These are phyloP conservation scores for Verasper variegatus DNA, from an alignment of 2,113 vertebrate genomes.

Conservation along the genomic window DNA sequence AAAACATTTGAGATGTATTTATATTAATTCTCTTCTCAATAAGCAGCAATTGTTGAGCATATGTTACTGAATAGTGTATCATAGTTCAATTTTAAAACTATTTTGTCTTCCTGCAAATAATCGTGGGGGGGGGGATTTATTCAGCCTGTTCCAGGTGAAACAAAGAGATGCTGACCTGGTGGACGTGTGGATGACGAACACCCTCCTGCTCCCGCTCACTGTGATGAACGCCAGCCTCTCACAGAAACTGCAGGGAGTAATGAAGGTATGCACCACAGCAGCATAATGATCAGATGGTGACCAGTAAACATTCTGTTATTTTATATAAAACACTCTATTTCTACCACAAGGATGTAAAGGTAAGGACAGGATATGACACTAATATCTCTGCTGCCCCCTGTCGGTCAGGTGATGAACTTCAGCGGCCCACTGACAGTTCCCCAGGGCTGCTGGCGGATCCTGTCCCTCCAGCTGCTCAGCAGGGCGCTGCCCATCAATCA, in stretches of 20 bases:
- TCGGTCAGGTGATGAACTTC: slow-evolving; percentile 89
- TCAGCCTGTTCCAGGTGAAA: slow-evolving; percentile 85
- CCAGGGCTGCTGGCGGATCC: slow-evolving; percentile 91
- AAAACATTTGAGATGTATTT: neutral
- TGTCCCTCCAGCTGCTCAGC: slow-evolving; percentile 88
- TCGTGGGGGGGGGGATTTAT: no score
- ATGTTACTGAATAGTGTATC: neutral
- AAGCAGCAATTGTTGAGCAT: neutral
- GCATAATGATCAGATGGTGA: neutral
- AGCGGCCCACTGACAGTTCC: slow-evolving; percentile 85
- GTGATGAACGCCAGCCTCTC: slow-evolving; percentile 86
- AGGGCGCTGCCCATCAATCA: slow-evolving; percentile 83
- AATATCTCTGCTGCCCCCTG: slow-evolving; percentile 48
- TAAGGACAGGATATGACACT: neutral
- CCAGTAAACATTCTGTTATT: neutral
- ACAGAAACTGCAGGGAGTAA: slow-evolving; percentile 80
- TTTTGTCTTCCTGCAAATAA: slow-evolving; percentile 20
- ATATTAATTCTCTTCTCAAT: neutral
- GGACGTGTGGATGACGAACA: slow-evolving; percentile 91
- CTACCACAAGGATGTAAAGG: neutral
- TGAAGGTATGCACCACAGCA: slow-evolving; percentile 82
- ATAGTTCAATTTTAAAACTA: no score
- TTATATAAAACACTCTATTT: neutral
- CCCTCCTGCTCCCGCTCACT: slow-evolving; percentile 81
- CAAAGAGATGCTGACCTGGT: slow-evolving; percentile 83